phyloP scores from a whole-genome alignment of 2,797 vertebrate species.

The Bothrops alternatus region DNA sequence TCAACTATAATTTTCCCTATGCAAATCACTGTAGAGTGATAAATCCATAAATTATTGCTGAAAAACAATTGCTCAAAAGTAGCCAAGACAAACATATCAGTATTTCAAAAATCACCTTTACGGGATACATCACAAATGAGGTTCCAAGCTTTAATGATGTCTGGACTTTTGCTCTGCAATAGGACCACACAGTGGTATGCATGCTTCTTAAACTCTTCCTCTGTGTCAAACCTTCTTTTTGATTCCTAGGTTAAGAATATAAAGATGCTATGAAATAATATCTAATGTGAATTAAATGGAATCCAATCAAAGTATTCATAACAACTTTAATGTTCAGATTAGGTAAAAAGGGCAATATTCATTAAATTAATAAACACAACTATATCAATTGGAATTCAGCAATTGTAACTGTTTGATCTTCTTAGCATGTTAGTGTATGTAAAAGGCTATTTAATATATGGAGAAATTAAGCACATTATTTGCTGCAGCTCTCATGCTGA shows the following conservation, averaged over 20 bases:
- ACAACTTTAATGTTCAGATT: neutral
- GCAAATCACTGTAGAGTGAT: neutral
- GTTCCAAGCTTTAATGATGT: slow-evolving; percentile 91
- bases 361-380: neutral
- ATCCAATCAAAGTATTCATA: neutral
- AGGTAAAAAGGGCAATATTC: neutral
- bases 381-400: neutral
- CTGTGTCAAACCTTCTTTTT: slow-evolving; percentile 93
- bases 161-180: slow-evolving; percentile 89
- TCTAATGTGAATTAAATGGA: neutral
- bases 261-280: neutral
- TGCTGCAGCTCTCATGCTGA: neutral
- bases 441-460: neutral
- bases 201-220: slow-evolving; percentile 92
- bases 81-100: neutral
- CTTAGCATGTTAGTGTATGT: neutral
- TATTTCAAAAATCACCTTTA: slow-evolving; percentile 72
- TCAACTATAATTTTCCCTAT: neutral
- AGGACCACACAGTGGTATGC: slow-evolving; percentile 93
- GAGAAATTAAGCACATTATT: neutral
- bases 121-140: slow-evolving; percentile 95
- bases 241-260: slow-evolving; percentile 79
- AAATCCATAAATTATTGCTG: neutral
- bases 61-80: neutral
- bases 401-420: neutral